A percentile compares a stretch with the other conserved stretches of the same genome.
These are phyloP conservation scores for Lutraria rhynchaena DNA, from an alignment of 1,140 invertebrate genomes.

Conservation along the genomic window DNA sequence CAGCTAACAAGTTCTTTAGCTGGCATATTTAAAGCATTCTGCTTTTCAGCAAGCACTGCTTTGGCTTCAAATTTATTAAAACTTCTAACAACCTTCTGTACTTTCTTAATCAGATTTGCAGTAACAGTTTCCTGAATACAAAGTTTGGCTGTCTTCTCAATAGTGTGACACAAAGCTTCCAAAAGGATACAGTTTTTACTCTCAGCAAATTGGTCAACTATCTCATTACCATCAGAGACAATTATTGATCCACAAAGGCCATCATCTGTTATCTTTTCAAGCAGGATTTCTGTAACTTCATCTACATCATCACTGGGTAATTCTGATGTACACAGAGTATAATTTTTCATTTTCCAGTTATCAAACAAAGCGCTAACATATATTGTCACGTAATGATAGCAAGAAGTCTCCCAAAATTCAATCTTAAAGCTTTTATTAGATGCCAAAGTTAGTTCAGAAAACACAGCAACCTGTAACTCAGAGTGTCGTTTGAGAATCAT, in stretches of 20 bases:
- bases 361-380: conserved; percentile 16
- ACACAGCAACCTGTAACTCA: not conserved
- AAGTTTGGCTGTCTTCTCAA: not conserved
- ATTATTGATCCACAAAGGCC: not conserved
- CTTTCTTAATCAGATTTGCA: conserved; percentile 12
- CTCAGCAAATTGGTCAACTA: not conserved
- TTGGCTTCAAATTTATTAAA: conserved; percentile 6
- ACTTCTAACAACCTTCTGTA: conserved; percentile 1
- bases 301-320: conserved; percentile 1
- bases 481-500: not conserved
- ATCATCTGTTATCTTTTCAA: not conserved
- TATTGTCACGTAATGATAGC: not conserved
- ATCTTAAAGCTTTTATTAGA: conserved; percentile 15
- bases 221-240: not conserved
- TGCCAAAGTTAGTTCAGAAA: not conserved
- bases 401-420: conserved; percentile 15
- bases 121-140: conserved; percentile 6
- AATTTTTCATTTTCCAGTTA: conserved; percentile 20
- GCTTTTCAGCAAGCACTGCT: conserved; percentile 13
- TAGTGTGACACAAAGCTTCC: conserved; percentile 6
- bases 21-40: conserved; percentile 12
- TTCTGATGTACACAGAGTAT: conserved; percentile 6
- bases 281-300: not conserved
- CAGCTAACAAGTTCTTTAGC: not conserved
- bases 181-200: not conserved